Evolutionary conservation across 2,888 invertebrate species (phyloP), one percentile per base, ranked within the genome.

Genomic region (Vanessa cardui): DNA sequence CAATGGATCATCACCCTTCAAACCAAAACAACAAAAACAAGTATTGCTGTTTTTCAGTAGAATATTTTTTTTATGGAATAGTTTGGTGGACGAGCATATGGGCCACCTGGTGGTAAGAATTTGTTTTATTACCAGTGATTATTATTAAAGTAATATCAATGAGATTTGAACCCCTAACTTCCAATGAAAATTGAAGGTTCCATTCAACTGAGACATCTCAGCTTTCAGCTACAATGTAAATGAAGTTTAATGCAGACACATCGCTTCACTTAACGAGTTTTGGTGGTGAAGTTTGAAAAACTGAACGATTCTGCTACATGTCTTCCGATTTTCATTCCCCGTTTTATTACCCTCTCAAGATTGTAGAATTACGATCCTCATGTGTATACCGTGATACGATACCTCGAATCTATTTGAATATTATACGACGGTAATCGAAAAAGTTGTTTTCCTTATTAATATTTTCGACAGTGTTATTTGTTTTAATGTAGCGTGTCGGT

Each of bases 211-310:
- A 39, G 39, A 9, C 39, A 12, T 39, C 39, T 39, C 39, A 39
- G 39, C 12, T 12, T 33, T 45, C 59, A 65, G 52, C 60, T 60
- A 52, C 33, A 20, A 65, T 52, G 60, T 46, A 59, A 65, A 46
- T 60, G 54, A 54, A 59, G 15, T 65, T 65, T 52, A 65, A 65
- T 59, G 65, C 60, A 60, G 59, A 47, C 59, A 59, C 59, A 65
- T 60, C 59, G 33, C 20, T 52, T 65, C 31, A 60, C 46, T 20
- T 52, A 52, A 65, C 31, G 59, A 46, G 50, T 33, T 65, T 44
- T 52, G 44, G 59, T 65, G 52, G 52, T 26, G 49, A 65, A 60
- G 52, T 65, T 65, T 54, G 45, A 65, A 65, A 65, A 52, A 52
- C 21, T 31, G 50, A 31, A 15, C 16, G 20, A 16, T 26, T 31